Percentiles rank a stretch among this genome's conserved stretches.
phyloP scores from a whole-genome alignment of 23 tunicate genomes.

The Oikopleura vanhoeffeni region DNA sequence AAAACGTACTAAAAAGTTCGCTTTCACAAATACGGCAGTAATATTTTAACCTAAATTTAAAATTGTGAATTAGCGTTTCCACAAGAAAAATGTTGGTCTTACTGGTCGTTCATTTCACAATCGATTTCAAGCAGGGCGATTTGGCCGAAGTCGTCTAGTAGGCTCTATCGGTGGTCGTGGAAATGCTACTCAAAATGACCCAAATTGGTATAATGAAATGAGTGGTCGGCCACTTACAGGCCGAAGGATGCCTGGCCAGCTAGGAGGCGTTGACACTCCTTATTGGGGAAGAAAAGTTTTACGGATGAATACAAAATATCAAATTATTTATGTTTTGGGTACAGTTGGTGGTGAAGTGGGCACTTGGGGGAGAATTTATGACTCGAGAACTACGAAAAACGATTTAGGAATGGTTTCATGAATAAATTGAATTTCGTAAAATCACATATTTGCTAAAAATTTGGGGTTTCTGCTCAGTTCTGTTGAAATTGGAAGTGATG shows the following conservation, averaged over 20 bases:
- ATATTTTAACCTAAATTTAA: too few relatives aligned
- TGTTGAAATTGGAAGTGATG: too few relatives aligned
- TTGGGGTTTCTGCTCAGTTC: too few relatives aligned
- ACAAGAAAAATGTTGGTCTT: background rate
- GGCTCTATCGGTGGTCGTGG: background rate
- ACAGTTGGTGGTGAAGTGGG: slow-evolving; percentile 68
- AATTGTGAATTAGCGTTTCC: background rate
- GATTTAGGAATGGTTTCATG: background rate
- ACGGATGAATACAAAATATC: slow-evolving; percentile 58
- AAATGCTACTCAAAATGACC: background rate
- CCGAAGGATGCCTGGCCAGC: slow-evolving; percentile 82
- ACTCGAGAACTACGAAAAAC: slow-evolving; percentile 19
- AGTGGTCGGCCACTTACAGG: slow-evolving; percentile 41
- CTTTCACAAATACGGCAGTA: too few relatives aligned
- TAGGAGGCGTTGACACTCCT: slow-evolving; percentile 41
- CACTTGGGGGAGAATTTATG: slow-evolving; percentile 54
- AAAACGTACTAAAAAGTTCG: too few relatives aligned
- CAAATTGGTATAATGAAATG: background rate
- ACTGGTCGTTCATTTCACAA: background rate
- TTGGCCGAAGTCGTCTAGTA: background rate
- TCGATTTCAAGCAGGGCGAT: background rate
- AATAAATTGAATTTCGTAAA: too few relatives aligned
- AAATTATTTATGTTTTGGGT: slow-evolving; percentile 71
- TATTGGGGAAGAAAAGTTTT: slow-evolving; percentile 21
- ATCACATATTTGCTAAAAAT: too few relatives aligned